Conservation (phyloP, 2,113 vertebrate genomes). For the Epinephelus moara region DNA sequence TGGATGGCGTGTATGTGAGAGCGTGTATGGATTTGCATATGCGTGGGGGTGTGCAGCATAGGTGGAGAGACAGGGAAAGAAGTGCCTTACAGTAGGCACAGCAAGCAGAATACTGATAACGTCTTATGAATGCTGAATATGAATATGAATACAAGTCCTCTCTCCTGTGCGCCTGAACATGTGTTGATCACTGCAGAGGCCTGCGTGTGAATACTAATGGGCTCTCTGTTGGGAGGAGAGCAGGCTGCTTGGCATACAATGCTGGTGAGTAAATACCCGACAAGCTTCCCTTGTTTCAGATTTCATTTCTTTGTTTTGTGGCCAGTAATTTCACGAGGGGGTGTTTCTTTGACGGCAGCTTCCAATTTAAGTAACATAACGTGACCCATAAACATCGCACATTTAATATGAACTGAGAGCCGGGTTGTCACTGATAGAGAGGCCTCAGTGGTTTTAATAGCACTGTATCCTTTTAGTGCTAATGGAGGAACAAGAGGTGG, state of each 20-base stretch:
- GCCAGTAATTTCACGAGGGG: conserved; percentile 32
- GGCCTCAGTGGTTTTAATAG: conserved; percentile 1
- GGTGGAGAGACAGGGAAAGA: conserved; percentile 27
- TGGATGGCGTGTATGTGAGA: neutral
- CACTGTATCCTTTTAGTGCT: neutral
- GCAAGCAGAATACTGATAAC: conserved; percentile 63
- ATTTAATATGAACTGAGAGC: neutral
- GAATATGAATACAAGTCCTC: conserved; percentile 51
- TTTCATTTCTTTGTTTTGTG: neutral
- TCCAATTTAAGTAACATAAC: neutral
- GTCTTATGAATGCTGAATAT: conserved; percentile 43
- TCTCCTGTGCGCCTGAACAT: conserved; percentile 55
- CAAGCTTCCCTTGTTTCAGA: conserved; percentile 5
- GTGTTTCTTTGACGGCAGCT: conserved; percentile 14
- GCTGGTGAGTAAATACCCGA: conserved; percentile 15
- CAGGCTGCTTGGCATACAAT: conserved; percentile 66
- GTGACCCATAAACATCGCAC: conserved; percentile 13
- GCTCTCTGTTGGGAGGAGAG: conserved; percentile 34
- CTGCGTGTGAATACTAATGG: conserved; percentile 74
- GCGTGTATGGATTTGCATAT: conserved; percentile 44
- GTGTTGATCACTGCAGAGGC: conserved; percentile 67
- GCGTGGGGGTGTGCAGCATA: conserved; percentile 33
- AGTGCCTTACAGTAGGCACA: conserved; percentile 32
- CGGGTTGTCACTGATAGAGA: neutral
- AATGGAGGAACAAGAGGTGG: conserved; percentile 6